A percentile compares a stretch with the other conserved stretches of the same genome.
Evolutionary conservation across 2,888 invertebrate species (phyloP).

Genomic region (Limnephilus lunatus): DNA sequence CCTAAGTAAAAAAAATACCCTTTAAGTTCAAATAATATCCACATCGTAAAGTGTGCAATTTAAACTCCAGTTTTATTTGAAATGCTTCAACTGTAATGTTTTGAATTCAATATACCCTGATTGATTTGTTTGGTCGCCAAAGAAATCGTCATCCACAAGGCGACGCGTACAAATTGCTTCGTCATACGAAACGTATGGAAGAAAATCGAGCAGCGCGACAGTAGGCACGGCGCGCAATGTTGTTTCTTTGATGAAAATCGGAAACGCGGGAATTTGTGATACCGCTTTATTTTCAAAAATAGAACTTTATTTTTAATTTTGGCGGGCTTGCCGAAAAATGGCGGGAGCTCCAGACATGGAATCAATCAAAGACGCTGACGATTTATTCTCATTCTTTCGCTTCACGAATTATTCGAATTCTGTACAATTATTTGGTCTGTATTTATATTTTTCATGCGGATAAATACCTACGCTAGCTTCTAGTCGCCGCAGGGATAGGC

Average conservation of each 20-base stretch:
- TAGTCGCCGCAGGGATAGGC: neutral
- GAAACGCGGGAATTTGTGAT: constrained; percentile 51
- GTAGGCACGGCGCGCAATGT: constrained; percentile 2
- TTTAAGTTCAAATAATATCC: constrained; percentile 10
- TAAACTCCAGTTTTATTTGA: constrained; percentile 16
- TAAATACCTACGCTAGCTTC: neutral
- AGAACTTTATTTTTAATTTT: constrained; percentile 48
- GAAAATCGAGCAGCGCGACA: constrained; percentile 35
- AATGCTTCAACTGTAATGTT: constrained; percentile 9
- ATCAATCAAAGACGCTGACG: constrained; percentile 33
- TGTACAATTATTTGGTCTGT: neutral
- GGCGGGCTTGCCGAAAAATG: constrained; percentile 29
- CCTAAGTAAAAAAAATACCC: neutral
- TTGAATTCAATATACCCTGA: constrained; percentile 32
- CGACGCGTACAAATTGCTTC: constrained; percentile 47
- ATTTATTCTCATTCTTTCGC: neutral
- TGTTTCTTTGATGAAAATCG: constrained; percentile 54
- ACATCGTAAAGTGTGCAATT: neutral
- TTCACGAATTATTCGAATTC: neutral
- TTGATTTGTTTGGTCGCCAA: constrained; percentile 41
- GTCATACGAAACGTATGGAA: constrained; percentile 36
- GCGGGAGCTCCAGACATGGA: constrained; percentile 37
- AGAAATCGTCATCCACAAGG: constrained; percentile 36
- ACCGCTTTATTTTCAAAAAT: constrained; percentile 38
- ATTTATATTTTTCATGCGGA: neutral